Evolutionary conservation across 2,113 vertebrate genomes (phyloP).

Genomic region (Chlorodrepanis virens): DNA sequence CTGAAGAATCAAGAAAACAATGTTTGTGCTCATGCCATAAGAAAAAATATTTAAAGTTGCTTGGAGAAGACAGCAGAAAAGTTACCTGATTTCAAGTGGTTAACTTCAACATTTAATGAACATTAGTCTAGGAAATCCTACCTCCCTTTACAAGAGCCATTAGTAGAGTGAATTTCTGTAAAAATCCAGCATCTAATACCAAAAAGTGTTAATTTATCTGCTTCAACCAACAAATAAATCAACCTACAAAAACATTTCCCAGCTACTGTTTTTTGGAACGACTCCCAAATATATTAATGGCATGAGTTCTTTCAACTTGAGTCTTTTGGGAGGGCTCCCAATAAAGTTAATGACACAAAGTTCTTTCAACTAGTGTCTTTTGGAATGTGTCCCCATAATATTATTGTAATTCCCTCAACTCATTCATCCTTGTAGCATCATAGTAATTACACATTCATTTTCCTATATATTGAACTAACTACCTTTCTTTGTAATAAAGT

Average conservation of each 20-base stretch:
- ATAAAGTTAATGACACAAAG: constrained; percentile 28
- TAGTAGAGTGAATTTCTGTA: neutral
- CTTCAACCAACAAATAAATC: constrained; percentile 9
- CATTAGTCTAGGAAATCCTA: neutral
- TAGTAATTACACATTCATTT: constrained; percentile 33
- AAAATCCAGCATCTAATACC: neutral
- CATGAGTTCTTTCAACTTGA: constrained; percentile 32
- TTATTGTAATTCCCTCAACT: neutral
- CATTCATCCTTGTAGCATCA: neutral
- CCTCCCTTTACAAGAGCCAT: neutral
- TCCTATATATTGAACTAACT: constrained; percentile 25
- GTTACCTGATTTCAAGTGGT: neutral
- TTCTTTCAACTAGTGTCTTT: constrained; percentile 27
- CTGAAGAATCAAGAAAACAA: neutral
- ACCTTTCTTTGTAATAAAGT: neutral
- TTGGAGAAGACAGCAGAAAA: neutral
- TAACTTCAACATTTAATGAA: neutral
- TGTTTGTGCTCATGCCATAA: neutral
- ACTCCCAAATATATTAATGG: neutral
- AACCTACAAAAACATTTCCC: neutral
- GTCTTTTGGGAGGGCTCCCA: neutral
- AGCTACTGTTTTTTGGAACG: neutral
- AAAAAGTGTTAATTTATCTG: neutral
- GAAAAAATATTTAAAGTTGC: neutral
- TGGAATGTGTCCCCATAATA: neutral